phyloP scores from a whole-genome alignment of 2,113 vertebrate genomes.

The Cryptotis parvus region DNA sequence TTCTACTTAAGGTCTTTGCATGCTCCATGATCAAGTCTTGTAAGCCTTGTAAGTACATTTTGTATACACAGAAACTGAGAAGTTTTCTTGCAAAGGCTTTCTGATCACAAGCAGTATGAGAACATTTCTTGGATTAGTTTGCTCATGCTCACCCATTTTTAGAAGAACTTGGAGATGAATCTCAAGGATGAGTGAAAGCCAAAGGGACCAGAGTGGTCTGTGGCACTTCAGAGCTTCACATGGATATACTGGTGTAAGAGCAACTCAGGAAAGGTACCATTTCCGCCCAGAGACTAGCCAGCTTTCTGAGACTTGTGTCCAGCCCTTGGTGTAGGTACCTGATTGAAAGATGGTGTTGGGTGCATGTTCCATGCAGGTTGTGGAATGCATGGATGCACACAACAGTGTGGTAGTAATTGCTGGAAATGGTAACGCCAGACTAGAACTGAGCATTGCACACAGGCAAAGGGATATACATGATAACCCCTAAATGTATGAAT shows the following conservation, averaged over 20 bases:
- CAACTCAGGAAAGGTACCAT: fast-evolving
- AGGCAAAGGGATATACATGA: too few relatives aligned
- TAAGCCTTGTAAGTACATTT: not conserved
- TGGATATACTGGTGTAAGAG: not conserved
- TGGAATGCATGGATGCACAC: not conserved
- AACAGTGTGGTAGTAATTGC: too few relatives aligned
- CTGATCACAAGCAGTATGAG: constrained; percentile 31
- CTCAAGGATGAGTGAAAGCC: not conserved
- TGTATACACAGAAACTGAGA: constrained; percentile 12
- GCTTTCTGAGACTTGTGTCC: not conserved
- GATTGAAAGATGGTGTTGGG: not conserved
- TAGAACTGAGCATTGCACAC: too few relatives aligned
- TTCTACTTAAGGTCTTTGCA: not conserved
- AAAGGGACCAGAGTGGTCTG: not conserved
- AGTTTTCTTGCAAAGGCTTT: constrained; percentile 52
- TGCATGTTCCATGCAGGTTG: not conserved
- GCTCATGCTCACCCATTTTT: too few relatives aligned
- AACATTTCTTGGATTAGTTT: too few relatives aligned
- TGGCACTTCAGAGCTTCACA: not conserved
- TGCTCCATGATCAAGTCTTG: not conserved
- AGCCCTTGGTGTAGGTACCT: not conserved
- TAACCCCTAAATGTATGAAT: too few relatives aligned
- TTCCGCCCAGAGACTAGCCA: not conserved
- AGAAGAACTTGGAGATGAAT: not conserved
- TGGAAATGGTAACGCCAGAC: too few relatives aligned